Evolutionary conservation across 2,113 vertebrate species (phyloP).

Genomic region (Asarcornis scutulata): DNA sequence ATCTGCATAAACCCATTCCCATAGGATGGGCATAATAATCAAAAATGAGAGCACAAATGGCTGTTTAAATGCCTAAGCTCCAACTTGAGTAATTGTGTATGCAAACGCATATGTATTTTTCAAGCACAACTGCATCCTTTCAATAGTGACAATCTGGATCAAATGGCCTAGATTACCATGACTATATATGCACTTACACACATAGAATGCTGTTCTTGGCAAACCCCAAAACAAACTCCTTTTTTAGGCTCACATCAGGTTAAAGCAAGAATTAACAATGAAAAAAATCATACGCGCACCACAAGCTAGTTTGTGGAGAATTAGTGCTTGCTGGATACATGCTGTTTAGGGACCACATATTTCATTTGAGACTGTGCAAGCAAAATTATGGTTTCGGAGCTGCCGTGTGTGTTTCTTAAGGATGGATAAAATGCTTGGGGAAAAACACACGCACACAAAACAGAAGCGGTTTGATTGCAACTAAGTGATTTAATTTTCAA

Average conservation of each 20-base stretch:
- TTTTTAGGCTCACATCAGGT: not conserved
- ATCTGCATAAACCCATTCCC: constrained; percentile 35
- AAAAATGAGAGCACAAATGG: constrained; percentile 38
- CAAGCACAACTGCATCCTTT: constrained; percentile 43
- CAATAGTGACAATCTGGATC: constrained; percentile 17
- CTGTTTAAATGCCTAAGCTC: constrained; percentile 23
- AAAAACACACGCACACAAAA: not conserved
- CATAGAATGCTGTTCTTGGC: not conserved
- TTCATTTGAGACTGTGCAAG: not conserved
- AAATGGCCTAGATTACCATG: not conserved
- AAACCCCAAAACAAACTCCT: not conserved
- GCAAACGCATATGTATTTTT: not conserved
- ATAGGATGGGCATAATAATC: not conserved
- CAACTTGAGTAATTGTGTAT: constrained; percentile 18
- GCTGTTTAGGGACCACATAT: not conserved
- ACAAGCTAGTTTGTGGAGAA: not conserved
- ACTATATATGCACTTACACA: not conserved
- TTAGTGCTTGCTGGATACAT: not conserved
- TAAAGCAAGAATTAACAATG: not conserved
- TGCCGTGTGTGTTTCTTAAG: not conserved
- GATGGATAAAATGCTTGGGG: not conserved
- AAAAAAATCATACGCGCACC: not conserved
- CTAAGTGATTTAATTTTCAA: not conserved
- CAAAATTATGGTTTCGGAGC: not conserved
- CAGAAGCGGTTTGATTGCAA: not conserved